These are phyloP conservation scores for Dromaius novaehollandiae DNA, from an alignment of 2,113 vertebrate genomes.

Conservation along the genomic window DNA sequence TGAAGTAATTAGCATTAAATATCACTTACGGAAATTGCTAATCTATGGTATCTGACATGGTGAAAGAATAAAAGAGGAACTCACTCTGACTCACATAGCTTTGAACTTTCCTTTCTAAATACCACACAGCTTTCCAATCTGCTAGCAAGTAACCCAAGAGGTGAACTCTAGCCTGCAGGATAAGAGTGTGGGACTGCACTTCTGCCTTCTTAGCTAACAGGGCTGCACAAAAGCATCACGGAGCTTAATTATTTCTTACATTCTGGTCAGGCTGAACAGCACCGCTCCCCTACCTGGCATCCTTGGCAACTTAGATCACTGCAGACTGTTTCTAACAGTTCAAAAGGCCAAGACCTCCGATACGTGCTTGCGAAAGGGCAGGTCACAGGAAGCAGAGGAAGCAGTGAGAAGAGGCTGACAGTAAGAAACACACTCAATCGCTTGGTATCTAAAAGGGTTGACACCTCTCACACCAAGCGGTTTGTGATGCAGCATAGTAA, in stretches of 20 bases:
- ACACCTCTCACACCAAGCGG: not conserved
- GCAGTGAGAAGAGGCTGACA: not conserved
- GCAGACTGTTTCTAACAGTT: not conserved
- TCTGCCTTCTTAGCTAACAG: not conserved
- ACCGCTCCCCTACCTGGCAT: not conserved
- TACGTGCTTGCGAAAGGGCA: rapidly evolving
- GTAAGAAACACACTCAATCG: not conserved
- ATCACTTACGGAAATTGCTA: constrained; percentile 57
- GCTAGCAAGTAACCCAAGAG: not conserved
- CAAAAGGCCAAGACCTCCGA: not conserved
- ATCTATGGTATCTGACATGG: constrained; percentile 27
- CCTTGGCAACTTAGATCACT: rapidly evolving
- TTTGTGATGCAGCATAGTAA: not conserved
- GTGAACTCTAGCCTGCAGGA: not conserved
- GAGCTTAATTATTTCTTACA: not conserved
- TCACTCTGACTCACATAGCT: not conserved
- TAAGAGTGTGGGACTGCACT: not conserved
- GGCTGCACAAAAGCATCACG: not conserved
- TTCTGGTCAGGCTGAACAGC: not conserved
- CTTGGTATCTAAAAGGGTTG: not conserved
- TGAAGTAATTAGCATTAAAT: constrained; percentile 68
- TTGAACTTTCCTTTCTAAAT: constrained; percentile 68
- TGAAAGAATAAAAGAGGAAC: constrained; percentile 18
- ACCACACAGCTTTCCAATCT: constrained; percentile 4
- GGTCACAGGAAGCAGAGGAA: not conserved